A percentile compares a stretch with the other conserved stretches of the same genome.
Evolutionary conservation across 1,140 invertebrate species (phyloP).

Genomic region (Tetragonula clypearis): DNA sequence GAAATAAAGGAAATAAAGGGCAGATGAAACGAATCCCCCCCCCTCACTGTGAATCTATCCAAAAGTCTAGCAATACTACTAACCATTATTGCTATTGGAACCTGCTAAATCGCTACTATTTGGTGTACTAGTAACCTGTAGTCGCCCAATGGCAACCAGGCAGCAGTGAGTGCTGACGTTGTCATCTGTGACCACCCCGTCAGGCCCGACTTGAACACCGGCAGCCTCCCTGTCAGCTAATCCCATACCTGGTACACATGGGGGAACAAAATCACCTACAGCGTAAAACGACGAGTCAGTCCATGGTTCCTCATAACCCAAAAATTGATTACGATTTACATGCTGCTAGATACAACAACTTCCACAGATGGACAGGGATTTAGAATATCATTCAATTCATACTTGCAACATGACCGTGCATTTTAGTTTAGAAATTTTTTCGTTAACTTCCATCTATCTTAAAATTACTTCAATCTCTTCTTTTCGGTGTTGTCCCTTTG

Average conservation of each 20-base stretch:
- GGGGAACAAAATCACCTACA: conserved; percentile 82
- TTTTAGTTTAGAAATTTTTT: neutral
- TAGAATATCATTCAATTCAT: neutral
- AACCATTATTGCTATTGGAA: conserved; percentile 89
- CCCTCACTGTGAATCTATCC: too few species aligned
- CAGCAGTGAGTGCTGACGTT: conserved; percentile 92
- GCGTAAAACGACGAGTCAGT: conserved; percentile 69
- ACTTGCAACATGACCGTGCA: neutral
- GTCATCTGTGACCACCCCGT: conserved; percentile 91
- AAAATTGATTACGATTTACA: conserved; percentile 47
- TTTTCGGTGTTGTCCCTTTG: neutral
- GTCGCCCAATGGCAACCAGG: conserved; percentile 97
- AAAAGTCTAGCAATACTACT: neutral
- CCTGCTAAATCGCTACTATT: conserved; percentile 94
- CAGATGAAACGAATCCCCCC: neutral
- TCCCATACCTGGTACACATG: conserved; percentile 80
- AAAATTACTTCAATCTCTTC: neutral
- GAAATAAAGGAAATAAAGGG: conserved; percentile 69
- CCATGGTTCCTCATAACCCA: conserved; percentile 51
- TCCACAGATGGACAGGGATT: neutral
- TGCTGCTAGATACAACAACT: conserved; percentile 9
- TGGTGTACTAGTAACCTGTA: conserved; percentile 97
- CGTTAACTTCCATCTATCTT: neutral
- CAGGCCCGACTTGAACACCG: conserved; percentile 88
- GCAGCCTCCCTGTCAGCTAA: conserved; percentile 76